Conservation (phyloP, 1,140 invertebrate genomes). For the Listronotus bonariensis region DNA sequence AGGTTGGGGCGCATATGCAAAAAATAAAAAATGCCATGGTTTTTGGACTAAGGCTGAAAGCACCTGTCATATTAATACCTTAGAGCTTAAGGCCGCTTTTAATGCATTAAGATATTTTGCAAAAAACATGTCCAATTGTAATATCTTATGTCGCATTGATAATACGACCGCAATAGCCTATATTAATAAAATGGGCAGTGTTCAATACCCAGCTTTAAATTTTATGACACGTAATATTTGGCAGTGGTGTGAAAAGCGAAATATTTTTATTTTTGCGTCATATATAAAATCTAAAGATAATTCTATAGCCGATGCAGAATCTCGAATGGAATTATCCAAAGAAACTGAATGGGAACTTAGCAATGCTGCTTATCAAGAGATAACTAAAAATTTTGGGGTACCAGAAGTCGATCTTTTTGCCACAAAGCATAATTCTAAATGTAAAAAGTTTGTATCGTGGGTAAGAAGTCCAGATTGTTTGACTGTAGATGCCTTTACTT, state of each 20-base stretch:
- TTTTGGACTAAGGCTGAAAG: too few relatives aligned
- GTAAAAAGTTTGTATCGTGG: slow-evolving; percentile 42
- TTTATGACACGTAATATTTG: slow-evolving; percentile 32
- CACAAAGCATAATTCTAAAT: slow-evolving; percentile 43
- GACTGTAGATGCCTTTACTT: slow-evolving; percentile 35
- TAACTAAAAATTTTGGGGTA: slow-evolving; percentile 30
- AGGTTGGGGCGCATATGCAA: slow-evolving; percentile 43
- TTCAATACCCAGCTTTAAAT: slow-evolving; percentile 1
- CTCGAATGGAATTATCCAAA: slow-evolving; percentile 20
- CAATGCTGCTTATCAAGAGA: slow-evolving; percentile 17
- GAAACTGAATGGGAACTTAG: slow-evolving; percentile 3
- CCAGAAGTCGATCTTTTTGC: slow-evolving; percentile 48
- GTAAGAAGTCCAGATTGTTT: slow-evolving; percentile 32
- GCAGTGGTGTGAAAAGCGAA: slow-evolving; percentile 46
- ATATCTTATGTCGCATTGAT: slow-evolving; percentile 34
- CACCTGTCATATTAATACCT: slow-evolving; percentile 44
- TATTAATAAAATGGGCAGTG: slow-evolving; percentile 43
- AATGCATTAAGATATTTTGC: slow-evolving; percentile 44
- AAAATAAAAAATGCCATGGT: slow-evolving; percentile 34
- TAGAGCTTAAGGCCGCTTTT: slow-evolving; percentile 41
- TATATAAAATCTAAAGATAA: slow-evolving; percentile 44
- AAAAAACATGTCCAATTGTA: slow-evolving; percentile 6
- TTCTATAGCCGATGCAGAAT: slow-evolving; percentile 43
- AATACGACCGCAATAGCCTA: slow-evolving; percentile 56
- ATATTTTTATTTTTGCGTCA: slow-evolving; percentile 39